Base-by-base conservation (phyloP, 2,888 invertebrate species). In the Drosophila mimetica region DNA sequence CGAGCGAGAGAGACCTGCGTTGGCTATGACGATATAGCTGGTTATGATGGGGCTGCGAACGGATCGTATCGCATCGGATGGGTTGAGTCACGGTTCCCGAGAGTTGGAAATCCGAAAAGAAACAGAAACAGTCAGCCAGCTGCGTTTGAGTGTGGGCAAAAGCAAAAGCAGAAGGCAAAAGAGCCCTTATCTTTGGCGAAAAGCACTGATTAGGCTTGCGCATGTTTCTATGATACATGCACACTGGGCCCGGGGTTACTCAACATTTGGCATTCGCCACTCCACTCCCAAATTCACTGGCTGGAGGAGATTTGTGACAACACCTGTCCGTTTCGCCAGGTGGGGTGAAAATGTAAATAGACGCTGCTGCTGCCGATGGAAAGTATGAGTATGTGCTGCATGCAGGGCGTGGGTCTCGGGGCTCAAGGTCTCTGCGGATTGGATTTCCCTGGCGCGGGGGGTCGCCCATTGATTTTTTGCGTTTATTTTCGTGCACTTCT, bases 311-410 rank as follows among this genome's bases (percentile, higher is more conserved):
- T 69, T 6, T 39, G 53, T 61, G 78, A 77, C 84, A 84, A 84
- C 82, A 82, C 87, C 82, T 87, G 87, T 82, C 87, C 66, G 80
- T 55, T 58, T 25, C 65, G 54, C 87, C 87, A 84, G 81, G 87
- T 86, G 81, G 81, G 87, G 85, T 85, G 65, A 59, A 74, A 81
- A 81, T 74, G 70, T 73, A 86, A 81, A 86, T 75, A 77, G 61
- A 64, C 55, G 57, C 59, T 47, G 59, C 53, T 51, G 55, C 53
- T 47, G n/a, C n/a, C n/a, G 59, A 57, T 51, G 51, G 69, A 44
- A 28, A 37, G 42, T 60, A 34, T 48, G 36, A 55, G 25, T 60
- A 8, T 8, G 16, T 8, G 4, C n/a, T 37, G 7, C 7, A 25
- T 30, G 9, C 9, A 30, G 30, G 39, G 39, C 4, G 16, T 37